phyloP scores from a whole-genome alignment of 1,140 invertebrate species.

The Hermetia illucens region DNA sequence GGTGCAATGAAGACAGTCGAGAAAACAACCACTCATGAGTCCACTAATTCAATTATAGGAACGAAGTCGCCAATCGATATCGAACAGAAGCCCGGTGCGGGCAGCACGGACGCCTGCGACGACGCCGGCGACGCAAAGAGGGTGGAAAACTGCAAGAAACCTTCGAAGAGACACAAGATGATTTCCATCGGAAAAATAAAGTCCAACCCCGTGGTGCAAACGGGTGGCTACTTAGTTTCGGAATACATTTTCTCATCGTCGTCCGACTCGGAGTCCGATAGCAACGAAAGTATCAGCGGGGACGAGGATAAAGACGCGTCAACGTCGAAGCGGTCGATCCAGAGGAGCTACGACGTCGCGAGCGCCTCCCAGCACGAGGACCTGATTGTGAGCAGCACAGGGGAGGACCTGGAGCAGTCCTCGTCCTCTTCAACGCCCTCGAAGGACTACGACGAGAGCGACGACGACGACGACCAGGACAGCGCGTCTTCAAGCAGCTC shows the following conservation, averaged over 20 bases:
- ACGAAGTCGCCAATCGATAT: no score
- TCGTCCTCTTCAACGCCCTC: no score
- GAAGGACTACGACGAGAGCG: background rate
- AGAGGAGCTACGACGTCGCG: constrained; percentile 36
- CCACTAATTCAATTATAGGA: no score
- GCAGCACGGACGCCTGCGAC: background rate
- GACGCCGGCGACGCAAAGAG: background rate
- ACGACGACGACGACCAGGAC: constrained; percentile 4
- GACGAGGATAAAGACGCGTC: constrained; percentile 16
- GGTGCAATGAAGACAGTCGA: no score
- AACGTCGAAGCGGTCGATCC: constrained; percentile 13
- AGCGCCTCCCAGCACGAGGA: constrained; percentile 31
- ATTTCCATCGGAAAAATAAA: constrained; percentile 11
- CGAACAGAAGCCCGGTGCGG: no score
- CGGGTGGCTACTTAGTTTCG: constrained; percentile 36
- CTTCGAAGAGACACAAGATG: no score
- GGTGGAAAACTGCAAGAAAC: constrained; percentile 1
- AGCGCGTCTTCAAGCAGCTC: constrained; percentile 13
- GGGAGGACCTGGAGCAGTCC: background rate
- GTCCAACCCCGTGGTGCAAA: background rate
- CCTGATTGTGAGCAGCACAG: constrained; percentile 1
- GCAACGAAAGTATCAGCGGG: constrained; percentile 31
- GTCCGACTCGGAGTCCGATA: constrained; percentile 34
- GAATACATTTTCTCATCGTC: constrained; percentile 39
- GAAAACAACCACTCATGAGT: no score